Base-by-base conservation (phyloP, 2,113 vertebrate genomes). In the Gobius niger region DNA sequence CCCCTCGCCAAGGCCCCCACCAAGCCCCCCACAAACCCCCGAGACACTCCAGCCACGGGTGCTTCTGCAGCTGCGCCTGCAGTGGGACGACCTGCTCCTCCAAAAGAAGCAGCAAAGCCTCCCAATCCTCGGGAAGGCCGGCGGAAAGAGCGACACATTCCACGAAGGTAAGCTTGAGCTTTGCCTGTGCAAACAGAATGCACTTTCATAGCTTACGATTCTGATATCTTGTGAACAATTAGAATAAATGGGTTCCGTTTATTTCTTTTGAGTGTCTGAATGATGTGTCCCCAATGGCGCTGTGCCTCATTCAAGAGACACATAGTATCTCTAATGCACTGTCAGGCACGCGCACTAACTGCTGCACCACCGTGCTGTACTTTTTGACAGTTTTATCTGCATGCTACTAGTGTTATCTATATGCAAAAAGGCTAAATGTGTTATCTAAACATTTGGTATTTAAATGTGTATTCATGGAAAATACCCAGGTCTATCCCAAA, bases 61-160 rank as follows among this genome's bases (percentile, higher is more conserved):
- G 54, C 11, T 19, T n/a, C 61, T 0, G 77, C 63, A 9, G 44
- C 52, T 0, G 68, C 49, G 0, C 6, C 63, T 0, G 52, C 73
- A 14, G 86, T 18, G 40, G 74, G 90, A 65, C 97, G 96, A 75
- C 83, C 93, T 0, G 92, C 91, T 49, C 95, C 94, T 76, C 90
- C 83, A 0, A 83, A 96, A 75, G 95, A 96, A 16, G 84, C 24
- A n/a, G 72, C 89, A 67, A 97, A 96, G 75, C 83, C 93, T 0
- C 92, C 91, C 49, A 95, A 94, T 76, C 90, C 83, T 0, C 82
- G 96, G 74, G 95, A 96, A 78, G 95, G 94, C 0, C 89, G 95
- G 40, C 92, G 92, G 86, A 98, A 97, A 91, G 96, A 97, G 53
- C 91, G 94, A 0, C 93, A 93, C 15, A 95, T 94, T 40, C 94